Evolutionary conservation across 92 coral and sea anemone species (phyloP), one percentile per base, ranked within the genome.

Genomic region (Umimayanthus chanpuru): DNA sequence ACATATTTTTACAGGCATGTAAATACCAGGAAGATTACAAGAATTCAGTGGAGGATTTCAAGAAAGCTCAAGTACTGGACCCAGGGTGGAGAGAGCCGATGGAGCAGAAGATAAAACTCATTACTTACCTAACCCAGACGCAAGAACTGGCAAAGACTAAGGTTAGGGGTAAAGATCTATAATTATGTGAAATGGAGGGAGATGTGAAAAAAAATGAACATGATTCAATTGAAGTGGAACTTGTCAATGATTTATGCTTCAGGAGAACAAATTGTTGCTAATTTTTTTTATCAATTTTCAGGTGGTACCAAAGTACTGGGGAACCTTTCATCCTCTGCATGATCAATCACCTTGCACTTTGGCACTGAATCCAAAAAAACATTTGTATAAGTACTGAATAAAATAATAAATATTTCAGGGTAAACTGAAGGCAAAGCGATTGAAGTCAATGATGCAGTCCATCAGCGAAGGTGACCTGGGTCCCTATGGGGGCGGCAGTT

Each of bases 21-120:
- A 94, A 96, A 68, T 97, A 91, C 76, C 99, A 95, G 76, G 99
- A 97, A 73, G 95, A 97, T 72, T 97, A 92, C 89, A 87, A 91
- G 40, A 86, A 86, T 56, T 93, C 96, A 41, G 82, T 94, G 66
- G 93, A 92, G 41, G 98, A 90, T 90, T 93, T 97, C 78, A 91
- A 91, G 73, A 93, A 90, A 81, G 99, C 99, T 29, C 85, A 84
- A 79, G 40, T 53, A 5, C 85, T 94, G 78, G 99, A 97, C 61
- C 99, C 99, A 25, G 95, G 90, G 18, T 97, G 98, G 93, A 87
- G 80, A 29, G 98, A 97, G 72, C 92, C 98, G 21, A 23, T 83
- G 28, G 91, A 94, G 41, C 95, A 94, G 85, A 93, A 87, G 71
- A 85, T 30, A 16, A 94, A 95, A 85, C 94, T 97, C 14, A 78